Evolutionary conservation across 2,888 invertebrate species (phyloP), one percentile per base, ranked within the genome.

Genomic region (Rhagophthalmus giganteus): DNA sequence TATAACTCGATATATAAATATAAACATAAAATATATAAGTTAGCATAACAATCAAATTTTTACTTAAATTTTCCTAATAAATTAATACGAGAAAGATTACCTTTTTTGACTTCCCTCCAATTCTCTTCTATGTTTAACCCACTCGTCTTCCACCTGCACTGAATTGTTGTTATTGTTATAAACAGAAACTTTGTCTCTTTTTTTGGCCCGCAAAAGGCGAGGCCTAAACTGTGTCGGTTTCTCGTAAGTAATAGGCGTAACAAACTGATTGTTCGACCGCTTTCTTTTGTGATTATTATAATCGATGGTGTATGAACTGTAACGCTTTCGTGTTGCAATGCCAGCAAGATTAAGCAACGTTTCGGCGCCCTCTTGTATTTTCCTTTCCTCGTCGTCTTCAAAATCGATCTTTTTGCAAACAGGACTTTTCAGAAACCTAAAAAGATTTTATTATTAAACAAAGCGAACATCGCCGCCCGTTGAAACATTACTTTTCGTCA

Each of bases 281-380:
- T 28, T 35, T 39, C 33, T 51, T 12, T 51, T 16, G 34, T 53
- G 54, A 8, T 48, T 39, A 32, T 15, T 40, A 26, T 47, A 48
- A 12, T 55, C 51, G 16, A 41, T 14, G 28, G 41, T 58, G 27
- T 46, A 48, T 7, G 66, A 63, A 51, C 60, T 64, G 34, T 57
- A 61, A 38, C 74, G 68, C 49, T 71, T 74, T 32, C 70, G 59
- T 27, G 72, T 71, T 9, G 70, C 61, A 40, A 75, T 72, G 12
- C 87, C 87, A 0, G 89, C 89, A 46, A 90, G 76, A 69, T 89
- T 88, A 31, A 90, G 75, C 55, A 90, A 74, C 0, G 88, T 89
- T 65, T 89, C 88, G 0, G 89, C 89, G 49, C 89, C 89, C 70
- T 88, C 88, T 28, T 84, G 86, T 57, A 88, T 86, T 63, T 84